These are phyloP conservation scores for Melanerpes aurifrons DNA, from an alignment of 2,113 vertebrate genomes.

Conservation along the genomic window DNA sequence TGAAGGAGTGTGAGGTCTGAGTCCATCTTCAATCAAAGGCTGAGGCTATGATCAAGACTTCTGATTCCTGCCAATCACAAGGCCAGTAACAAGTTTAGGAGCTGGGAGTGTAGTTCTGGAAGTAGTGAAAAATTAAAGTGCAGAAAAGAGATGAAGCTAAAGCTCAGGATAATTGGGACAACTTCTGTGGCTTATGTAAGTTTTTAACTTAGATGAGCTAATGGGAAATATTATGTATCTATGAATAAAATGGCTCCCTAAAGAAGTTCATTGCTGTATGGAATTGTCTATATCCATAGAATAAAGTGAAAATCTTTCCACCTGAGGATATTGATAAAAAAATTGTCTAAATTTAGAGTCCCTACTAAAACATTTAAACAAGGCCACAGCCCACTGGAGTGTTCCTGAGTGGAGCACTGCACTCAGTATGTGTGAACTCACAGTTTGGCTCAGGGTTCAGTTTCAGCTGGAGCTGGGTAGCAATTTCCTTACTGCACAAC, in stretches of 20 bases:
- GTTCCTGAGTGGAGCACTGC: not conserved
- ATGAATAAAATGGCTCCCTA: not conserved
- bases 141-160: not conserved
- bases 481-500: not conserved
- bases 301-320: not conserved
- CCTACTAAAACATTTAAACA: not conserved
- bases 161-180: not conserved
- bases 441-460: not conserved
- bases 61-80: not conserved
- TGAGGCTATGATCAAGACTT: not conserved
- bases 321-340: not conserved
- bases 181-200: not conserved
- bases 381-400: not conserved
- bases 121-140: not conserved
- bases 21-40: not conserved
- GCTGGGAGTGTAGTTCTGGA: not conserved
- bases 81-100: not conserved
- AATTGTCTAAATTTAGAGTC: not conserved
- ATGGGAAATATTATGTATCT: not conserved
- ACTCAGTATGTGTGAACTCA: not conserved
- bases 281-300: not conserved
- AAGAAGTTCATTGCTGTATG: not conserved
- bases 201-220: not conserved
- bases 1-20: not conserved
- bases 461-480: not conserved